Conservation (phyloP, 2,113 vertebrate species). For the Stegostoma tigrinum region DNA sequence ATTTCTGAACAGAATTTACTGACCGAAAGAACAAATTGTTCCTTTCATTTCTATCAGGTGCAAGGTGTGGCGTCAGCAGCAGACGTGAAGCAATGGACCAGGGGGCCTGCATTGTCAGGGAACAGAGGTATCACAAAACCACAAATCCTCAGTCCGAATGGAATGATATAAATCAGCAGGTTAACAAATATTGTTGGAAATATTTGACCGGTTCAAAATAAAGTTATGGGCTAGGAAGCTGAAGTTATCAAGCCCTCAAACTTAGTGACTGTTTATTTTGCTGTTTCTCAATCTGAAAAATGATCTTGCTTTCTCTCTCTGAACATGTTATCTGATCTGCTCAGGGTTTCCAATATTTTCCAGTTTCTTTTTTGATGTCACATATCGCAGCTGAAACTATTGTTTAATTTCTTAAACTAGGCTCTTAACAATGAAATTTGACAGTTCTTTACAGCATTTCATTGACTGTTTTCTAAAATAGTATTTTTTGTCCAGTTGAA, state of each 20-base stretch:
- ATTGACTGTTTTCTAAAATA: neutral
- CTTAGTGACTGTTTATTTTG: neutral
- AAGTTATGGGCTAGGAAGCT: neutral
- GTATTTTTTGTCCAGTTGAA: too few species aligned
- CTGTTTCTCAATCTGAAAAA: neutral
- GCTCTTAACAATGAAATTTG: neutral
- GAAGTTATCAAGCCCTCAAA: neutral
- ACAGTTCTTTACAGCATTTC: neutral
- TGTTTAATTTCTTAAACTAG: neutral
- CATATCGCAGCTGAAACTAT: neutral
- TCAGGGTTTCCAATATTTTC: neutral
- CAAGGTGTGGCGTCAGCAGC: neutral
- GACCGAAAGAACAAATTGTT: slow-evolving; percentile 6
- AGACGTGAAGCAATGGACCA: neutral
- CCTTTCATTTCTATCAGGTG: neutral
- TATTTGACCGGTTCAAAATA: neutral
- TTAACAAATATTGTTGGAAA: neutral
- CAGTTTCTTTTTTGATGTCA: neutral
- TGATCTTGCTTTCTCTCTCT: neutral
- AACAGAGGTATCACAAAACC: neutral
- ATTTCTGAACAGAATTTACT: neutral
- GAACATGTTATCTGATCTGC: neutral
- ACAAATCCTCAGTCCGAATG: neutral
- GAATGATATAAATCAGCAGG: neutral
- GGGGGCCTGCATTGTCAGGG: neutral